These are phyloP conservation scores for Calliphora vicina DNA, from an alignment of 1,140 invertebrate species.

Conservation along the genomic window DNA sequence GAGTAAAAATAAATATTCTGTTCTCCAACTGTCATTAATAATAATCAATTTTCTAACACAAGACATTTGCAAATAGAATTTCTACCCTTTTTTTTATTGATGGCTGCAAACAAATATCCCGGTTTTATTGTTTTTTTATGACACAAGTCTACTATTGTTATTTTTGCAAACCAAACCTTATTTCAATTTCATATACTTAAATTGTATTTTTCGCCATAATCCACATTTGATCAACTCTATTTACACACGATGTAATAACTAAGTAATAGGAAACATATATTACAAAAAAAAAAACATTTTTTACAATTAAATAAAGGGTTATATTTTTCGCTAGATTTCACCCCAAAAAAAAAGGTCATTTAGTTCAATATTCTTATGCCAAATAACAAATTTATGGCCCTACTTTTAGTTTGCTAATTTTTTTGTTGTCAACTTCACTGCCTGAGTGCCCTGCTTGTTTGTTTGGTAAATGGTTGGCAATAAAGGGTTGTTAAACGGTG, in stretches of 20 bases:
- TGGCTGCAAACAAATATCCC: background rate
- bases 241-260: too few species aligned
- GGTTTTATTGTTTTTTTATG: background rate
- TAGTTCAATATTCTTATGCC: background rate
- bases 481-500: background rate
- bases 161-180: background rate
- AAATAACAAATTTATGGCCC: background rate
- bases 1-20: background rate
- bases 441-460: background rate
- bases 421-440: background rate
- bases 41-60: background rate
- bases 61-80: background rate
- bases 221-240: background rate
- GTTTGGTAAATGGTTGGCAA: background rate
- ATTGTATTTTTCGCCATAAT: background rate
- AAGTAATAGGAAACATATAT: too few species aligned
- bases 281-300: too few species aligned
- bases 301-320: background rate
- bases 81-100: constrained; percentile 5
- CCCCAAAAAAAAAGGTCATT: background rate
- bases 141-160: background rate
- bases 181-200: background rate
- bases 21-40: background rate
- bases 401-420: background rate
- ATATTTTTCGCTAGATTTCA: background rate